Evolutionary conservation across 2,888 invertebrate species (phyloP), one percentile per base, ranked within the genome.

Genomic region (Epinotia nisella): DNA sequence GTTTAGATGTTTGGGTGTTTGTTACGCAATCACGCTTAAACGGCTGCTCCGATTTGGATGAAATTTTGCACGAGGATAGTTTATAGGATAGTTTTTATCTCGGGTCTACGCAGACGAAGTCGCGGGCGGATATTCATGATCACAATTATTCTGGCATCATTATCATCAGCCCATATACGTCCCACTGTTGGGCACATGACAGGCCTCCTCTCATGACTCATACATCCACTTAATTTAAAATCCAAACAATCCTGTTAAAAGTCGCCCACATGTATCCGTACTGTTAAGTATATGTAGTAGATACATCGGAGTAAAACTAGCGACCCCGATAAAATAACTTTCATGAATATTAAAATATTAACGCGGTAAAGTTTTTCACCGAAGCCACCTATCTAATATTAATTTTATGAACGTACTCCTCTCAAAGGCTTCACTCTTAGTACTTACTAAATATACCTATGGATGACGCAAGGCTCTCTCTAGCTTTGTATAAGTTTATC

Each of bases 281-380:
- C 39, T 53, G 39, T 51, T 10, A 53, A 19, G 21, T 56, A 41
- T 56, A 64, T 29, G 45, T 64, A 64, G 21, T 19, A 45, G 15
- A 60, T 24, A 24, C 53, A 67, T 45, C 59, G 19, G 61, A 15
- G 29, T 45, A 45, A 35, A 76, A 75, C 76, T 75, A 74, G 75
- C 62, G 19, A 35, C 62, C 67, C 19, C 75, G 74, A 71, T 75
- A 74, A 75, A 74, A 76, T 75, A 67, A 71, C 66, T 68, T 69
- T 75, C 75, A 76, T 76, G 76, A 76, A 76, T 76, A 76, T 76
- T 76, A 70, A 76, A 75, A 64, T 64, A 51, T 69, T 75, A 61
- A 62, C 56, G 67, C 49, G 41, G 29, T 69, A 53, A 55, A 49
- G 51, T 72, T 72, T 61, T 72, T 62, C 67, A 58, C 45, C 35